Evolutionary conservation across 2,888 invertebrate species (phyloP).

Genomic region (Stratiomys singularior): DNA sequence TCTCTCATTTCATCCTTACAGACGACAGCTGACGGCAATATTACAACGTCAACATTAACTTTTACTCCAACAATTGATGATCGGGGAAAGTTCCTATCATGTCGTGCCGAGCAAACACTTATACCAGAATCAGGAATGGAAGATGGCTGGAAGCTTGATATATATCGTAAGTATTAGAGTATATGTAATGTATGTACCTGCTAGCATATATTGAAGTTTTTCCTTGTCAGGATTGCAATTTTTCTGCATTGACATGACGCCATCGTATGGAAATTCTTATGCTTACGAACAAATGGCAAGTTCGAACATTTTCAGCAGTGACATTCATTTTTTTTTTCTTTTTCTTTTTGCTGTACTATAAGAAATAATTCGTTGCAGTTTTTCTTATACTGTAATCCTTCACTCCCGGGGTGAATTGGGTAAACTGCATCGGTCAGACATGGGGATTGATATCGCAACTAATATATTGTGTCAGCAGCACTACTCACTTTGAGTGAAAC

Average conservation of each 20-base stretch:
- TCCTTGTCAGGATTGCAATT: constrained; percentile 4
- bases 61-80: constrained; percentile 84
- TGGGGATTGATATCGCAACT: too few relatives aligned
- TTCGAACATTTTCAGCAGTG: neutral
- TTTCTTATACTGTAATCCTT: too few relatives aligned
- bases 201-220: neutral
- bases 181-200: too few relatives aligned
- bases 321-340: neutral
- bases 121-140: constrained; percentile 80
- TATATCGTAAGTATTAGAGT: constrained; percentile 78
- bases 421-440: too few relatives aligned
- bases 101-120: constrained; percentile 80
- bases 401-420: too few relatives aligned
- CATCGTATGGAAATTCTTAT: neutral
- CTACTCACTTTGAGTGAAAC: too few relatives aligned
- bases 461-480: too few relatives aligned
- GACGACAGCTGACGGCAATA: constrained; percentile 73
- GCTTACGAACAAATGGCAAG: neutral
- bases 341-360: neutral
- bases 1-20: constrained; percentile 50
- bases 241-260: constrained; percentile 5
- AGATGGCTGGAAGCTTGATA: constrained; percentile 83
- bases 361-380: neutral
- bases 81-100: constrained; percentile 79
- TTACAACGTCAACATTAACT: constrained; percentile 79